Conservation (phyloP, 2,797 vertebrate species). For the Microchirus variegatus region DNA sequence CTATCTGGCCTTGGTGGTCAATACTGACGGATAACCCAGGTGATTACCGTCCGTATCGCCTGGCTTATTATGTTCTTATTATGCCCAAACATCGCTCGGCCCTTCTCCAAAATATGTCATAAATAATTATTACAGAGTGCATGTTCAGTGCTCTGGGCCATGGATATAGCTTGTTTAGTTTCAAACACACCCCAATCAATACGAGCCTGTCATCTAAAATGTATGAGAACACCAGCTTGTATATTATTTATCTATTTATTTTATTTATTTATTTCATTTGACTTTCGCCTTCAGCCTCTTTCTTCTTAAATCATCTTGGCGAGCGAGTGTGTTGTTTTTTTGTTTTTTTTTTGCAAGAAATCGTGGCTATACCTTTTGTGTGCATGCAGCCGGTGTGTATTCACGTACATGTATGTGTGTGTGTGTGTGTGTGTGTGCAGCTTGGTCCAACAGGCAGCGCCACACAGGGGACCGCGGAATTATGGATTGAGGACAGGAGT, state of each 20-base stretch:
- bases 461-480: constrained; percentile 67
- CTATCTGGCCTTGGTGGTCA: constrained; percentile 50
- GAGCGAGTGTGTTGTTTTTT: constrained; percentile 21
- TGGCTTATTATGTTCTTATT: constrained; percentile 55
- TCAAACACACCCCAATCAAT: constrained; percentile 83
- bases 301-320: constrained; percentile 53
- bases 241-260: constrained; percentile 74
- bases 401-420: constrained; percentile 8
- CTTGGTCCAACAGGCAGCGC: constrained; percentile 55
- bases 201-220: constrained; percentile 82
- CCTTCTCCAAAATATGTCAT: constrained; percentile 79
- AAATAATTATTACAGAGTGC: constrained; percentile 80
- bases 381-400: constrained; percentile 3
- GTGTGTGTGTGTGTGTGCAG: constrained; percentile 14
- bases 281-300: constrained; percentile 40
- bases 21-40: constrained; percentile 50
- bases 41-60: constrained; percentile 65
- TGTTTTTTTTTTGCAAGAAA: constrained; percentile 10
- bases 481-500: constrained; percentile 82
- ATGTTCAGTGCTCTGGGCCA: constrained; percentile 78
- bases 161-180: constrained; percentile 86
- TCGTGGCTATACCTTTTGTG: constrained; percentile 18
- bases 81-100: constrained; percentile 74
- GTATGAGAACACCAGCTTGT: constrained; percentile 80
- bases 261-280: constrained; percentile 73